phyloP scores from a whole-genome alignment of 2,888 invertebrate species.

The Ophion slaviceki region DNA sequence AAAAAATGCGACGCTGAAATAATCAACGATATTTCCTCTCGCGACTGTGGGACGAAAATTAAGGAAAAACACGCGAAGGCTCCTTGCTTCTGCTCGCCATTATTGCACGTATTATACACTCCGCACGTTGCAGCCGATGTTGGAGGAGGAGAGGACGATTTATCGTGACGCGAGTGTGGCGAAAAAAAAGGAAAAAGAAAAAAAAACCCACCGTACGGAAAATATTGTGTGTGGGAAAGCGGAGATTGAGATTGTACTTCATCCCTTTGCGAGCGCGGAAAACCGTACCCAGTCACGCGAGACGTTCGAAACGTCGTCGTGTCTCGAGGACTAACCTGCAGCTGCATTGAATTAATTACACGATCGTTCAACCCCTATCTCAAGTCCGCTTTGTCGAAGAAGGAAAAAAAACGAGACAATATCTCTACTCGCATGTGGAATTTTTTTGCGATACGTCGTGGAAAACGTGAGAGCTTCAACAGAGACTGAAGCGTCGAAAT shows the following conservation, averaged over 20 bases:
- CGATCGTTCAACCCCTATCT: constrained; percentile 32
- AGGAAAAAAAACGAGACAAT: constrained; percentile 25
- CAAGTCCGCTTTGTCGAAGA: constrained; percentile 13
- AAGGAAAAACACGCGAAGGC: constrained; percentile 76
- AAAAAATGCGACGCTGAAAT: constrained; percentile 51
- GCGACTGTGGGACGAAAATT: constrained; percentile 70
- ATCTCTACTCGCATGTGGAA: neutral
- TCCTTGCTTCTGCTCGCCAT: constrained; percentile 32
- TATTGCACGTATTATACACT: constrained; percentile 58
- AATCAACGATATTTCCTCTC: constrained; percentile 55
- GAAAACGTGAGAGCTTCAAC: neutral
- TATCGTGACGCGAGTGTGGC: constrained; percentile 43
- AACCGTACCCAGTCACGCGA: constrained; percentile 61
- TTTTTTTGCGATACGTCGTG: neutral
- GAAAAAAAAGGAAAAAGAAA: constrained; percentile 9
- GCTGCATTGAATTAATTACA: constrained; percentile 43
- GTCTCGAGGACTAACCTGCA: constrained; percentile 37
- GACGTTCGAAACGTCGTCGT: constrained; percentile 48
- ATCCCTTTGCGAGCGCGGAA: constrained; percentile 49
- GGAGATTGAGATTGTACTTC: constrained; percentile 60
- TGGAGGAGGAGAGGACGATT: constrained; percentile 30
- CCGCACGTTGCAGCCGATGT: constrained; percentile 28
- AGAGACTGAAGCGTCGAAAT: neutral
- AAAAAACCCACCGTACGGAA: constrained; percentile 40
- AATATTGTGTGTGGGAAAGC: constrained; percentile 60